Percentiles rank a stretch among this genome's conserved stretches.
phyloP scores from a whole-genome alignment of 2,888 invertebrate species.

The Philereme transversata region DNA sequence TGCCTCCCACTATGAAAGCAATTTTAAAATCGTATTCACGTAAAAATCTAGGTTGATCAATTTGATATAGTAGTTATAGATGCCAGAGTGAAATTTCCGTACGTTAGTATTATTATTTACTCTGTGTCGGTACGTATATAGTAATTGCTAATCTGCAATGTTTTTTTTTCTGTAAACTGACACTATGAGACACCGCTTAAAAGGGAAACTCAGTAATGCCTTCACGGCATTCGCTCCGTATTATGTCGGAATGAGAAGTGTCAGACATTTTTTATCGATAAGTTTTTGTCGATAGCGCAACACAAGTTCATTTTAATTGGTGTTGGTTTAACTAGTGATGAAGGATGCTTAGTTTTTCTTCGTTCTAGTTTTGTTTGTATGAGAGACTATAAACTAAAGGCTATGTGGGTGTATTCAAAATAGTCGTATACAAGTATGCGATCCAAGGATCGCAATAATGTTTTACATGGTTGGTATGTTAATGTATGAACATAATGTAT shows the following conservation, averaged over 20 bases:
- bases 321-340: slow-evolving; percentile 44
- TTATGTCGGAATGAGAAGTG: slow-evolving; percentile 60
- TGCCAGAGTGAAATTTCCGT: background rate
- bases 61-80: background rate
- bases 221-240: slow-evolving; percentile 72
- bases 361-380: slow-evolving; percentile 2
- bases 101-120: slow-evolving; percentile 1
- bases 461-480: background rate
- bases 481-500: slow-evolving; percentile 3
- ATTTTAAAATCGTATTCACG: no score
- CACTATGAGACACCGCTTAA: slow-evolving; percentile 68
- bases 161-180: slow-evolving; percentile 65
- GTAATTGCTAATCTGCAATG: slow-evolving; percentile 62
- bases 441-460: background rate
- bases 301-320: slow-evolving; percentile 72
- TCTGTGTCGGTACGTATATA: slow-evolving; percentile 46
- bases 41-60: background rate
- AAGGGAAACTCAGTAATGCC: slow-evolving; percentile 74
- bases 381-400: slow-evolving; percentile 2
- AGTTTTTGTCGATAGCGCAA: slow-evolving; percentile 68
- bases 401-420: slow-evolving; percentile 7
- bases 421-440: slow-evolving; percentile 1
- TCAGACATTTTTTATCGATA: slow-evolving; percentile 64
- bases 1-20: no score
- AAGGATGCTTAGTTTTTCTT: slow-evolving; percentile 37